Conservation (phyloP, 2,113 vertebrate species). For the Bos javanicus region DNA sequence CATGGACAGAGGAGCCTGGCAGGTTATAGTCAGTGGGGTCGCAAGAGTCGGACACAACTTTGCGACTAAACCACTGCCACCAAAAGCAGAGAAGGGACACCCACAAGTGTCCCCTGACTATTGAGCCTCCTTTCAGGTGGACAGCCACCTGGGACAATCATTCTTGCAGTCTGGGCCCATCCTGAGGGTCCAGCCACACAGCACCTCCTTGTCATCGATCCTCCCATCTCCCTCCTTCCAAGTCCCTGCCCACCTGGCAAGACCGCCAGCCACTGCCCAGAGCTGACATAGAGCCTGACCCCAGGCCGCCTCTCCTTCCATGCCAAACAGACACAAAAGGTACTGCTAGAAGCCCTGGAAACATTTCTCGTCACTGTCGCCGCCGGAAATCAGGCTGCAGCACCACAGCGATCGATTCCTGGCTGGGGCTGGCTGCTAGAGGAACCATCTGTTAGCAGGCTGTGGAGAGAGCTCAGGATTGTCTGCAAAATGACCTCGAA, state of each 20-base stretch:
- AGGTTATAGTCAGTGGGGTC: not conserved
- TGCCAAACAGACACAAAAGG: not conserved
- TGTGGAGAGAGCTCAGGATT: constrained; percentile 46
- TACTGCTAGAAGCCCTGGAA: not conserved
- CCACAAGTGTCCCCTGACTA: not conserved
- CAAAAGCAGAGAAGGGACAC: not conserved
- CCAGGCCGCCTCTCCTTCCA: not conserved
- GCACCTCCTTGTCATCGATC: not conserved
- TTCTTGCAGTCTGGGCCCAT: no score
- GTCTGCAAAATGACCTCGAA: constrained; percentile 68
- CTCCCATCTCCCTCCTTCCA: not conserved
- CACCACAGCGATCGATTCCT: not conserved
- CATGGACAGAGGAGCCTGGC: not conserved
- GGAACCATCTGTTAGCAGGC: constrained; percentile 66
- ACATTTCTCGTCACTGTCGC: not conserved
- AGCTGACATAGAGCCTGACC: not conserved
- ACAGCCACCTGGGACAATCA: not conserved
- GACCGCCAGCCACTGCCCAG: not conserved
- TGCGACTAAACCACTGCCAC: not conserved
- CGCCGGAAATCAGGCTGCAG: not conserved
- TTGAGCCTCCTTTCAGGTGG: not conserved
- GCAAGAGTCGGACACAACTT: not conserved
- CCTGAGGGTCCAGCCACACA: not conserved
- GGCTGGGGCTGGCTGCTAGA: constrained; percentile 32
- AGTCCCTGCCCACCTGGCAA: not conserved